Conservation (phyloP, 2,113 vertebrate species). For the Cardinalis cardinalis region DNA sequence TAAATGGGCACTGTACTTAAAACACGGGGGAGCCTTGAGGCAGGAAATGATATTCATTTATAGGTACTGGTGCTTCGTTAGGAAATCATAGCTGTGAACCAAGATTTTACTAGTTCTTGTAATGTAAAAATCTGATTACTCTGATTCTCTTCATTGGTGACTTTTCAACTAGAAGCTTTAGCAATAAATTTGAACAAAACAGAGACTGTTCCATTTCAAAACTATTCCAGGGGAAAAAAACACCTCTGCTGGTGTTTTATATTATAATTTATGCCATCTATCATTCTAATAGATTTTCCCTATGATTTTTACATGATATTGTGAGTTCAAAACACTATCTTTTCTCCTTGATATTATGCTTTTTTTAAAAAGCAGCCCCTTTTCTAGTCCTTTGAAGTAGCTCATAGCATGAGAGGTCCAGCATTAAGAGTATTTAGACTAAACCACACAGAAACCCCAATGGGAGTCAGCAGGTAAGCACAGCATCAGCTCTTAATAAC, state of each 20-base stretch:
- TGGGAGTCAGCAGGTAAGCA: slow-evolving; percentile 54
- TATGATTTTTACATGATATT: slow-evolving; percentile 66
- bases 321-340: slow-evolving; percentile 64
- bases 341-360: slow-evolving; percentile 61
- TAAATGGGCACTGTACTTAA: slow-evolving; percentile 16
- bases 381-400: slow-evolving; percentile 65
- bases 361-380: slow-evolving; percentile 32
- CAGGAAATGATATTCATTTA: slow-evolving; percentile 55
- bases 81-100: slow-evolving; percentile 49
- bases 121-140: slow-evolving; percentile 62
- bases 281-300: slow-evolving; percentile 64
- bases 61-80: slow-evolving; percentile 40
- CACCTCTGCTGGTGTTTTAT: slow-evolving; percentile 40
- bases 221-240: slow-evolving; percentile 37
- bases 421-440: slow-evolving; percentile 62
- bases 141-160: slow-evolving; percentile 41
- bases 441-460: slow-evolving; percentile 71
- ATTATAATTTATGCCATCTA: slow-evolving; percentile 69
- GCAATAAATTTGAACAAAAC: slow-evolving; percentile 59
- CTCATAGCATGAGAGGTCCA: slow-evolving; percentile 62
- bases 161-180: slow-evolving; percentile 50
- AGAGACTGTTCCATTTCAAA: slow-evolving; percentile 60
- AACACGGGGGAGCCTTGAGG: slow-evolving; percentile 6
- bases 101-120: slow-evolving; percentile 57
- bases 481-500: slow-evolving; percentile 48